Percentiles rank a stretch among this genome's conserved stretches.
Conservation (phyloP, 2,797 vertebrate genomes). For the Eleutherodactylus coqui region DNA sequence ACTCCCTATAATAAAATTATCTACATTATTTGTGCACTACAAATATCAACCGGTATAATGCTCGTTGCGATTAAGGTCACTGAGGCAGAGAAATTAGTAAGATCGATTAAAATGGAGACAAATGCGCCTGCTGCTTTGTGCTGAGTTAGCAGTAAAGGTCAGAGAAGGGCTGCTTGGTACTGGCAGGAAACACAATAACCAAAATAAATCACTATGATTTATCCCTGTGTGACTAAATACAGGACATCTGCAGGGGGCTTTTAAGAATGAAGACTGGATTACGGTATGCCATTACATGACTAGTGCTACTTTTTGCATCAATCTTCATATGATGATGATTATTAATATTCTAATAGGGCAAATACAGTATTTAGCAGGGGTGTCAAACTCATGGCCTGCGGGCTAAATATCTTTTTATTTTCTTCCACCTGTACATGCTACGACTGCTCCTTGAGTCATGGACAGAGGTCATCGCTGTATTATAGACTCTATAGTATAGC, state of each 20-base stretch:
- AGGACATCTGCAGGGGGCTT: constrained; percentile 36
- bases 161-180: constrained; percentile 48
- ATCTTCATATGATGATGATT: background rate
- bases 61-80: constrained; percentile 42
- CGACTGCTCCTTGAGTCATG: too few species aligned
- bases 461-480: too few species aligned
- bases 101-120: constrained; percentile 59
- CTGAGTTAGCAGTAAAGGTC: constrained; percentile 58
- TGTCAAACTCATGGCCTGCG: too few species aligned
- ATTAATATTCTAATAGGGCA: background rate
- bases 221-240: constrained; percentile 54
- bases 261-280: constrained; percentile 19
- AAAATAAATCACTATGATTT: constrained; percentile 56
- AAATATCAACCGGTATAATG: constrained; percentile 39
- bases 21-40: constrained; percentile 29
- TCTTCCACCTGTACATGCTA: too few species aligned
- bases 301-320: background rate
- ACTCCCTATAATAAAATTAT: background rate
- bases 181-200: constrained; percentile 32
- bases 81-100: constrained; percentile 51
- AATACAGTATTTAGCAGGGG: too few species aligned
- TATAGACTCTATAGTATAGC: too few species aligned
- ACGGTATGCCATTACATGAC: background rate
- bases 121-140: constrained; percentile 53
- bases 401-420: too few species aligned